Base-by-base conservation (phyloP, 2,888 invertebrate genomes). In the Leptura quadrifasciata region DNA sequence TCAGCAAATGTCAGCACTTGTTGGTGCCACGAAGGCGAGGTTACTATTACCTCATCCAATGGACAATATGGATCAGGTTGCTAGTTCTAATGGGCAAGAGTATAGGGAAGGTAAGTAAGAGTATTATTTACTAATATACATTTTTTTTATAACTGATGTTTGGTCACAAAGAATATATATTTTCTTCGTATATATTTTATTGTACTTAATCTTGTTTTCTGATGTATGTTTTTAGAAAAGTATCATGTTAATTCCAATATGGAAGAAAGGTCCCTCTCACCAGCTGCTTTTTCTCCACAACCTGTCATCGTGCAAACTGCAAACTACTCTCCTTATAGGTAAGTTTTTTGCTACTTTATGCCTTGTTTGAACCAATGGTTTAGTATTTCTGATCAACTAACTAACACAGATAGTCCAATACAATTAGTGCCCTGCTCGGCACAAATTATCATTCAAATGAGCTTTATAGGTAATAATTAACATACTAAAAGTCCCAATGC, bases 271-370 rank as follows among this genome's bases (percentile, higher is more conserved):
- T 91, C 91, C 79, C 87, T 92, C 85, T 92, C 92, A 76, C 91
- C 92, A 54, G 90, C 91, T 81, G 89, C 91, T 75, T 92, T 91
- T 84, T 91, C 92, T 84, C 92, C 92, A 76, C 92, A 92, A 85
- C 92, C 92, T 81, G 92, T 92, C 83, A 92, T 92, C 86, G 92
- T 92, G 85, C 92, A 92, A 90, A 85, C 90, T 60, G 86, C 89
- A 72, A 91, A 91, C 82, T 91, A 91, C 85, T 91, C 91, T 85
- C 91, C 91, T 83, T 91, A 91, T 87, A 90, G 91, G 91, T 91
- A 87, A 83, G 81, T 83, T 5, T 47, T 47, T 47, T 6, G 8
- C 6, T 31, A 6, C 27, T 31, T 31, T 31, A 31, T 31, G 6
- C 0, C 6, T 4, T 31, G 70, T 52, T 58, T 52, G 2, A 9